Evolutionary conservation across 2,113 vertebrate species (phyloP).

Genomic region (Hemicordylus capensis): DNA sequence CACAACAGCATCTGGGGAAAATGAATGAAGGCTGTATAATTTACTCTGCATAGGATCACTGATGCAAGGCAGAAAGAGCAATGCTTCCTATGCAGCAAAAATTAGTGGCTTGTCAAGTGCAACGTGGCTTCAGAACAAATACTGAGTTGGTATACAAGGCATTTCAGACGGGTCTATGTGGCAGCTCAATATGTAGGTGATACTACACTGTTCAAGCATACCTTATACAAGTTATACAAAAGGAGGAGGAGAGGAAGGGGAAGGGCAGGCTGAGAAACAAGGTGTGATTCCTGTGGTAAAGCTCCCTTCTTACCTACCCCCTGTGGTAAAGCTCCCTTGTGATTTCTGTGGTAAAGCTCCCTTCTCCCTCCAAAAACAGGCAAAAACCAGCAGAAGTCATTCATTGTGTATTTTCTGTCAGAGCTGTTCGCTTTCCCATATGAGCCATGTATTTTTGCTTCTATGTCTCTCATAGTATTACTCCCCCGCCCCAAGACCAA

Average conservation of each 20-base stretch:
- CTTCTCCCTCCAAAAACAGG: background rate
- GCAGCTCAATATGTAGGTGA: background rate
- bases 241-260: no score
- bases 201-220: background rate
- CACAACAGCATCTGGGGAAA: slow-evolving; percentile 39
- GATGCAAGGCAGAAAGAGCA: slow-evolving; percentile 12
- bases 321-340: no score
- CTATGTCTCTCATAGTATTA: background rate
- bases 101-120: background rate
- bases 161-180: background rate
- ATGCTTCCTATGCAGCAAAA: background rate
- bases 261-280: background rate
- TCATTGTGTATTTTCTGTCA: background rate
- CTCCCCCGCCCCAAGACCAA: background rate
- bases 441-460: background rate
- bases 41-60: slow-evolving; percentile 19
- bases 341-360: background rate
- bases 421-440: background rate
- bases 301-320: no score
- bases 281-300: background rate
- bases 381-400: background rate
- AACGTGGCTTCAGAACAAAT: background rate
- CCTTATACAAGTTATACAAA: background rate
- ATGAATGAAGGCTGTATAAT: slow-evolving; percentile 38
- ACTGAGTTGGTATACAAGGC: no score